These are phyloP conservation scores for Bimastos eiseni DNA, from an alignment of 2,888 invertebrate genomes.

Conservation along the genomic window DNA sequence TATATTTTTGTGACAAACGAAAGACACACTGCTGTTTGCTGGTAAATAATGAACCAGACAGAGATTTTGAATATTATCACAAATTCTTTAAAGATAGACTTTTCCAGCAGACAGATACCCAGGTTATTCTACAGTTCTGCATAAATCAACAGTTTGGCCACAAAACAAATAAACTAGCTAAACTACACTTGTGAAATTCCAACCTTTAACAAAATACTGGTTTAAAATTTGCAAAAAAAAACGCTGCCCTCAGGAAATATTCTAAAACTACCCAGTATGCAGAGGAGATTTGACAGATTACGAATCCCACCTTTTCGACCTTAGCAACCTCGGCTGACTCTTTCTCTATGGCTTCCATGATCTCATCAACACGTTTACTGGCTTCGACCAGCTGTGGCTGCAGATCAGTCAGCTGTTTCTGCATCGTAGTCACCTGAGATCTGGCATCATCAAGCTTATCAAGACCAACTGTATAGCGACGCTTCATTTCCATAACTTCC, in stretches of 20 bases:
- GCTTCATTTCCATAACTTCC: constrained; percentile 60
- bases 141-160: not conserved
- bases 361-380: constrained; percentile 82
- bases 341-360: constrained; percentile 93
- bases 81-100: not conserved
- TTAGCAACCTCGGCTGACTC: constrained; percentile 71
- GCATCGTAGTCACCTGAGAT: constrained; percentile 87
- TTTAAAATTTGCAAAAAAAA: not conserved
- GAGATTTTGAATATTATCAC: not conserved
- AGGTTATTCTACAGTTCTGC: not conserved
- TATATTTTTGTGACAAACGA: not conserved
- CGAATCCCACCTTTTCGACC: constrained; percentile 64
- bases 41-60: not conserved
- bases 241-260: not conserved
- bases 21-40: not conserved
- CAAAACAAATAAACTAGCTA: not conserved
- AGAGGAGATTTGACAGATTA: not conserved
- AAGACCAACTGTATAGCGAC: constrained; percentile 69
- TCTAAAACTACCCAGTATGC: not conserved
- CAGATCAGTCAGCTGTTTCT: constrained; percentile 80
- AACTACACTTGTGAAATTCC: not conserved
- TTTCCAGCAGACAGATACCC: not conserved
- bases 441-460: constrained; percentile 89
- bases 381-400: constrained; percentile 86
- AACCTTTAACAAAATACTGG: not conserved